Evolutionary conservation across 2,888 invertebrate species (phyloP).

Genomic region (Ormyrus nitidulus): DNA sequence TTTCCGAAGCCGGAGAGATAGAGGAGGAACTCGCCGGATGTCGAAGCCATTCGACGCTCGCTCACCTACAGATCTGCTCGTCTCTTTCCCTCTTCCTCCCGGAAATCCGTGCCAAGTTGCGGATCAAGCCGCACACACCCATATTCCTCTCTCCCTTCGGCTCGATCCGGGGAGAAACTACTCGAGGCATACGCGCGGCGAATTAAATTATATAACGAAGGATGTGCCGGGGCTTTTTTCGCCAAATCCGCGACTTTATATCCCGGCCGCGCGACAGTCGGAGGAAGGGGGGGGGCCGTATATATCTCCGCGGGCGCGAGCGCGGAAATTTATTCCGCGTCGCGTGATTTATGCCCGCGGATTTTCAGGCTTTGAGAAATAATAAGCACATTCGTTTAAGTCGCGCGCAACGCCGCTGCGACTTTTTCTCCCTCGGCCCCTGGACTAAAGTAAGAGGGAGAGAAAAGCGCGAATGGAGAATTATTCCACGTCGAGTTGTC

Average conservation of each 20-base stretch:
- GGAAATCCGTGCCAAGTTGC: conserved; percentile 44
- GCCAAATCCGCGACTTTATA: not conserved
- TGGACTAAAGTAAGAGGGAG: not conserved
- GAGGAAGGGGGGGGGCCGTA: not conserved
- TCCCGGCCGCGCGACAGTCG: not conserved
- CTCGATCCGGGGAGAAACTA: no score
- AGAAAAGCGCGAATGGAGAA: not conserved
- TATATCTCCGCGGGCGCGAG: conserved; percentile 8
- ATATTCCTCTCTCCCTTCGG: not conserved
- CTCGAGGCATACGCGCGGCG: not conserved
- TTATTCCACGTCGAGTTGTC: not conserved
- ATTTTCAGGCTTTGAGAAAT: conserved; percentile 29
- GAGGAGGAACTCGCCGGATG: not conserved
- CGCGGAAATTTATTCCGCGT: conserved; percentile 43
- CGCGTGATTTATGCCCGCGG: conserved; percentile 43
- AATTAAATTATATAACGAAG: conserved; percentile 31
- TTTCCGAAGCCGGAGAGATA: not conserved
- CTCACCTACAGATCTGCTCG: no score
- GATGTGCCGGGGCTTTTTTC: not conserved
- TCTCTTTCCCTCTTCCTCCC: no score
- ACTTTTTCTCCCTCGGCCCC: not conserved
- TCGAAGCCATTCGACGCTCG: not conserved
- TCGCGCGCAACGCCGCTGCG: not conserved
- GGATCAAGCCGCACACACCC: conserved; percentile 24
- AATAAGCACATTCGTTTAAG: conserved; percentile 20